A percentile compares a stretch with the other conserved stretches of the same genome.
Conservation (phyloP, 2,113 vertebrate genomes). For the Callipepla californica region DNA sequence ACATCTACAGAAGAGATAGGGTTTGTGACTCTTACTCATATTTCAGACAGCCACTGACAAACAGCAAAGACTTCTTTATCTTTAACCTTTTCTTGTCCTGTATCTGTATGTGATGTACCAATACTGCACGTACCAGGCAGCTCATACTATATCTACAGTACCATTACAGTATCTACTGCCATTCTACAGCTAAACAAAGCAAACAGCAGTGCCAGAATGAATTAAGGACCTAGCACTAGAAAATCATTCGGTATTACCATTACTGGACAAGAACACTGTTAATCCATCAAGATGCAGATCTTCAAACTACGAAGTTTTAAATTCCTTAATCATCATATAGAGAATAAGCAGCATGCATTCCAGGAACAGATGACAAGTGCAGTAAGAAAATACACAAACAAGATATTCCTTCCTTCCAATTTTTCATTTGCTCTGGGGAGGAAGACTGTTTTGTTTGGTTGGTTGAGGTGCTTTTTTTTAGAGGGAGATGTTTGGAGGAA, state of each 20-base stretch:
- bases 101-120: neutral
- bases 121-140: neutral
- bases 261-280: neutral
- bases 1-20: neutral
- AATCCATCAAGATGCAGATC: neutral
- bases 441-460: neutral
- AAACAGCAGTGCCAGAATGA: neutral
- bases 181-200: neutral
- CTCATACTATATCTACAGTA: rapidly evolving
- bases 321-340: neutral
- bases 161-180: neutral
- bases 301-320: neutral
- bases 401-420: neutral
- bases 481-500: neutral
- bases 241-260: neutral
- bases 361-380: neutral
- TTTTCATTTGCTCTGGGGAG: neutral
- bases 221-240: neutral
- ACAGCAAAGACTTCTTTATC: neutral
- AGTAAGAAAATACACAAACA: neutral
- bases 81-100: neutral
- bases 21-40: neutral
- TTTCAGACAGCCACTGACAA: neutral
- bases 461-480: neutral
- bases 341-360: neutral